A percentile compares a stretch with the other conserved stretches of the same genome.
Evolutionary conservation across 2,113 vertebrate genomes (phyloP).

Genomic region (Lonchura striata): DNA sequence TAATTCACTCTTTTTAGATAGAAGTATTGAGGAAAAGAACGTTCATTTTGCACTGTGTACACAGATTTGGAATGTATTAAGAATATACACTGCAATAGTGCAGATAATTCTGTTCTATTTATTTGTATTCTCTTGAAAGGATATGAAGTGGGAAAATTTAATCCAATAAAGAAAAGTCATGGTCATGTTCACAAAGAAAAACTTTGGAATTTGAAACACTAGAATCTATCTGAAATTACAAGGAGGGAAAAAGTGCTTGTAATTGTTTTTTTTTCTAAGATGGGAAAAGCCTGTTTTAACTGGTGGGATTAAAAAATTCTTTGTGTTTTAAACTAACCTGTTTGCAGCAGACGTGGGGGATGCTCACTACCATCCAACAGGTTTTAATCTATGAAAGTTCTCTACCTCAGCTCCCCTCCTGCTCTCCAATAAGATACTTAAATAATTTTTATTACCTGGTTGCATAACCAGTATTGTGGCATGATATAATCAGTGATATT

Average conservation of each 20-base stretch:
- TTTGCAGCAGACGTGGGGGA: neutral
- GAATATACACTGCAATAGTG: neutral
- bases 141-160: neutral
- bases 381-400: neutral
- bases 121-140: neutral
- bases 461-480: neutral
- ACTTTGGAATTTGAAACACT: neutral
- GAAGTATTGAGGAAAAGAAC: neutral
- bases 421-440: neutral
- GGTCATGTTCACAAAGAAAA: neutral
- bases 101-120: neutral
- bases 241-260: neutral
- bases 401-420: neutral
- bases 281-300: neutral
- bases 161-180: neutral
- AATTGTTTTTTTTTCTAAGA: neutral
- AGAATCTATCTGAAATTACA: neutral
- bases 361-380: neutral
- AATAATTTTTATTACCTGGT: neutral
- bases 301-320: neutral
- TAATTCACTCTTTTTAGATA: neutral
- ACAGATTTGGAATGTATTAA: neutral
- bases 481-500: neutral
- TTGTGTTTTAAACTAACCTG: neutral
- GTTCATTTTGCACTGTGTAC: neutral